Percentiles rank a stretch among this genome's conserved stretches.
Conservation (phyloP, 2,113 vertebrate species). For the Trichomycterus rosablanca region DNA sequence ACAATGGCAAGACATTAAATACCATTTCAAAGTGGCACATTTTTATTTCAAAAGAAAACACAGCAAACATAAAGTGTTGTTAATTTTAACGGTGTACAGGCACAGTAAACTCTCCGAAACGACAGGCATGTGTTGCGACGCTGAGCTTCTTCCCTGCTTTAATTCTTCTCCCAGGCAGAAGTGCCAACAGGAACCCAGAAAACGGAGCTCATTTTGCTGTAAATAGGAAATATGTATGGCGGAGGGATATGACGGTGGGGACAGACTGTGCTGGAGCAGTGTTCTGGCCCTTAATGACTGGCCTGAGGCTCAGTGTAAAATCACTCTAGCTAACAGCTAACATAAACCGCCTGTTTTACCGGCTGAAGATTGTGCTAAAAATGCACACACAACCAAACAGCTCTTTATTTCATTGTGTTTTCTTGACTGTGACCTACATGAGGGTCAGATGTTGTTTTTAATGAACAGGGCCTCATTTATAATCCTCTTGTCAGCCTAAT, state of each 20-base stretch:
- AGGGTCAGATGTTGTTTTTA: neutral
- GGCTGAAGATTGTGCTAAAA: constrained; percentile 21
- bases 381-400: constrained; percentile 14
- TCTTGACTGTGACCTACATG: neutral
- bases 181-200: constrained; percentile 36
- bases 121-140: constrained; percentile 18
- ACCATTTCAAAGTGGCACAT: constrained; percentile 44
- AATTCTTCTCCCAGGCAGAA: constrained; percentile 30
- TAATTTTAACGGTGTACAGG: constrained; percentile 43
- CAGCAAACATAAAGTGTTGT: constrained; percentile 42
- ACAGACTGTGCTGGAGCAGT: constrained; percentile 41
- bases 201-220: constrained; percentile 39
- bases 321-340: constrained; percentile 34
- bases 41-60: constrained; percentile 38
- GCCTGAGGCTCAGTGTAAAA: constrained; percentile 46
- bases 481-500: too few species aligned
- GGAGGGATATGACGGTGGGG: constrained; percentile 33
- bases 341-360: constrained; percentile 44
- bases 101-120: constrained; percentile 23
- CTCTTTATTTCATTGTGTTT: neutral
- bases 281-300: constrained; percentile 46
- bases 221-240: constrained; percentile 38
- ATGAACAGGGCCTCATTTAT: neutral
- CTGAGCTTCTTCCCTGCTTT: constrained; percentile 19
- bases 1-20: constrained; percentile 47